phyloP scores from a whole-genome alignment of 2,888 invertebrate species.

The Polyommatus icarus region DNA sequence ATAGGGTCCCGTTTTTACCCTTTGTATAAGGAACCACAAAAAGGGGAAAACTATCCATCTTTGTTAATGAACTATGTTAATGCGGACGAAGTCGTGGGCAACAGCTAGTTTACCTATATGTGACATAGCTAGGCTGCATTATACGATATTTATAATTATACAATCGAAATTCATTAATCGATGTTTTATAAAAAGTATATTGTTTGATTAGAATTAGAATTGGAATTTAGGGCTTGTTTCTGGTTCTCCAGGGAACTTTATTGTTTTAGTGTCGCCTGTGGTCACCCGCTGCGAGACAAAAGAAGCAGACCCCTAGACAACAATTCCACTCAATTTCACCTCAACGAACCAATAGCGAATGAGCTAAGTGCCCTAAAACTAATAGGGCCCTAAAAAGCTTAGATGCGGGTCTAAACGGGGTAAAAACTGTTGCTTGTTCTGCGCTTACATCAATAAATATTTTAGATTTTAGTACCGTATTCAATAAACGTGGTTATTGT shows the following conservation, averaged over 20 bases:
- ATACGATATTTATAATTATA: too few species aligned
- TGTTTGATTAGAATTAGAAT: background rate
- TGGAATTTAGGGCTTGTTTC: background rate
- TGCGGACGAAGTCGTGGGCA: too few species aligned
- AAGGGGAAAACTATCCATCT: too few species aligned
- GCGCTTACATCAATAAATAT: background rate
- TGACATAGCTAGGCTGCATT: too few species aligned
- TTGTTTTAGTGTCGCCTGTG: background rate
- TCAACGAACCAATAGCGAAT: conserved; percentile 2
- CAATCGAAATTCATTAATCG: too few species aligned
- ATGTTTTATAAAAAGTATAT: background rate
- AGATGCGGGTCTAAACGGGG: background rate
- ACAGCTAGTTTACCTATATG: too few species aligned
- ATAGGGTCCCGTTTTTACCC: too few species aligned
- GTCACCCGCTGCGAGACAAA: background rate
- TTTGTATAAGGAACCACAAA: too few species aligned
- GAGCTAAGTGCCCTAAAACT: background rate
- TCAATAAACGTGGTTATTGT: too few species aligned
- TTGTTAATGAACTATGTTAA: too few species aligned
- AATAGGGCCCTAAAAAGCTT: background rate
- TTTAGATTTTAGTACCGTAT: background rate
- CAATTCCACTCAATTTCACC: background rate
- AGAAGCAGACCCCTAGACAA: background rate
- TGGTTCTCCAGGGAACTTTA: conserved; percentile 16
- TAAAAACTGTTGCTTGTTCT: background rate